phyloP scores from a whole-genome alignment of 2,888 invertebrate genomes.

The Lycocerus yunnanus region DNA sequence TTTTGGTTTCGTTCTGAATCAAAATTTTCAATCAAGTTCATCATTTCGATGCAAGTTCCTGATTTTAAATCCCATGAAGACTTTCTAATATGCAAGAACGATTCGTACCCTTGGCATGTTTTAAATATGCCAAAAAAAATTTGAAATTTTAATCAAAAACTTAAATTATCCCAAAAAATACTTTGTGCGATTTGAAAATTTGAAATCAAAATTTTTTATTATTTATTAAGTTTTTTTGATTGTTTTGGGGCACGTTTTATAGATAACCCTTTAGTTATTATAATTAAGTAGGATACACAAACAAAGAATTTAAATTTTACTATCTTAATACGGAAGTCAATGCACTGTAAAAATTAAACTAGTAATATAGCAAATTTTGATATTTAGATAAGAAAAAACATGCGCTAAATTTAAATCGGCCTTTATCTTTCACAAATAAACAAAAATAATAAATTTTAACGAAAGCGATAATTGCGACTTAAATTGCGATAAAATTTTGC shows the following conservation, averaged over 20 bases:
- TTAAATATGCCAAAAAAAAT: too few species aligned
- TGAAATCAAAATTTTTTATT: background rate
- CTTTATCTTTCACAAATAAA: background rate
- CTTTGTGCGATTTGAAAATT: too few species aligned
- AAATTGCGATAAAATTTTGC: background rate
- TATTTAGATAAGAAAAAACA: background rate
- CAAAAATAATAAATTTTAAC: background rate
- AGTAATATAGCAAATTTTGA: background rate
- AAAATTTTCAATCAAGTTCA: too few species aligned
- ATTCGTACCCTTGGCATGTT: too few species aligned
- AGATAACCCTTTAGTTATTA: slow-evolving; percentile 14
- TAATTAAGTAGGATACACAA: slow-evolving; percentile 10
- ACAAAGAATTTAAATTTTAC: slow-evolving; percentile 7
- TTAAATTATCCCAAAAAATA: too few species aligned
- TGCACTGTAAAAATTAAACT: slow-evolving; percentile 9
- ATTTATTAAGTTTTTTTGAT: background rate
- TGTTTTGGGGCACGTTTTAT: slow-evolving; percentile 8
- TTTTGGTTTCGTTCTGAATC: too few species aligned
- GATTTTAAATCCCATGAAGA: too few species aligned
- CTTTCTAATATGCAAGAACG: too few species aligned
- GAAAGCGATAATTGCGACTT: background rate
- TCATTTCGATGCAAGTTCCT: too few species aligned
- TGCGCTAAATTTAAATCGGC: background rate
- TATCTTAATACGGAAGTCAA: slow-evolving; percentile 15
- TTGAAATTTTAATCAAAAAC: too few species aligned